These are phyloP conservation scores for Tribolium castaneum DNA, from an alignment of 1,140 invertebrate species.

Conservation along the genomic window DNA sequence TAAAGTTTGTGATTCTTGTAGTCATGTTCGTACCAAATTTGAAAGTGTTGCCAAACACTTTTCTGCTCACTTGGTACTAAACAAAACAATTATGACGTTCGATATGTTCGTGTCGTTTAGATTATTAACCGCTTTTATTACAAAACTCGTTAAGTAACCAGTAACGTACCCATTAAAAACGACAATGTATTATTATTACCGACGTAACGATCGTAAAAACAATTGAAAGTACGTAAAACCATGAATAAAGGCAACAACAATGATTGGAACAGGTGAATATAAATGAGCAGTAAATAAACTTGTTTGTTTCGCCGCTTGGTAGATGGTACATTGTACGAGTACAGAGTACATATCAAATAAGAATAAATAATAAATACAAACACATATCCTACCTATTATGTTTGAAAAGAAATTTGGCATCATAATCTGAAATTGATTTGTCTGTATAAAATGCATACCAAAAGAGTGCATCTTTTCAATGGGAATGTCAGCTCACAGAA, in stretches of 20 bases:
- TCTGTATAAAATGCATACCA: constrained; percentile 57
- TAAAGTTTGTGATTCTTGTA: too few species aligned
- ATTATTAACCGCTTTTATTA: too few species aligned
- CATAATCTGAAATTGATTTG: constrained; percentile 43
- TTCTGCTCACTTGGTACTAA: too few species aligned
- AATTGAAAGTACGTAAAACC: neutral
- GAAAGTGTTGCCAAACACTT: too few species aligned
- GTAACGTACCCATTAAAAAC: too few species aligned
- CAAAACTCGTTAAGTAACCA: too few species aligned
- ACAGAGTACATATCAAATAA: neutral
- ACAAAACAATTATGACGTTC: too few species aligned
- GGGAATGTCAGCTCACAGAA: constrained; percentile 42
- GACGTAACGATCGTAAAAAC: neutral
- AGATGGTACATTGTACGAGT: too few species aligned
- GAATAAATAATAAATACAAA: constrained; percentile 49
- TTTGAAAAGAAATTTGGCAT: constrained; percentile 43
- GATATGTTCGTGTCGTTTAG: too few species aligned
- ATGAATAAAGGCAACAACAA: constrained; percentile 17
- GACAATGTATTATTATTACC: too few species aligned
- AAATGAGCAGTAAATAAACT: neutral
- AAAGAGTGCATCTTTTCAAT: constrained; percentile 39
- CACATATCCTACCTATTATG: constrained; percentile 53
- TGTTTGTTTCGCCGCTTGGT: neutral
- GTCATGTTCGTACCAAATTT: too few species aligned
- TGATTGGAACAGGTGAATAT: neutral